Conservation (phyloP, 2,113 vertebrate genomes). For the Platysteira castanea region DNA sequence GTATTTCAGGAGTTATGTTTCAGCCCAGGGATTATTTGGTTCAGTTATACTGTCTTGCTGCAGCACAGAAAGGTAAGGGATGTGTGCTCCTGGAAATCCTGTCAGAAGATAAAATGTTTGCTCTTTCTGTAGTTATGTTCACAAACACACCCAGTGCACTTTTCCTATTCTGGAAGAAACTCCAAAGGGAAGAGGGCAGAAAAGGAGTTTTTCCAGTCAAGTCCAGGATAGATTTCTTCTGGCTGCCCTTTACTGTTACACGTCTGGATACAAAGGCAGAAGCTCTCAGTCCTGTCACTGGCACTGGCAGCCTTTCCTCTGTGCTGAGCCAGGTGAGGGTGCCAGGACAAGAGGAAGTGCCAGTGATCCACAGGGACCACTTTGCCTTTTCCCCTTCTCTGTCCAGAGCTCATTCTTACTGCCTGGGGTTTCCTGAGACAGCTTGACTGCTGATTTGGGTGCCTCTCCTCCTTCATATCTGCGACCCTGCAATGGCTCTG, state of each 20-base stretch:
- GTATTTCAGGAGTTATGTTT: background rate
- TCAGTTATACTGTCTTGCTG: background rate
- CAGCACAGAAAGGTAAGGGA: background rate
- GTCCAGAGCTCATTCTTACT: rapidly evolving
- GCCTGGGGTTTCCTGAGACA: background rate
- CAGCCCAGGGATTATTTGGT: background rate
- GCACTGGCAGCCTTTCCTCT: background rate
- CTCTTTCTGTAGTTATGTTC: background rate
- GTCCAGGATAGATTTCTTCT: background rate
- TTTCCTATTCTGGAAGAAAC: background rate
- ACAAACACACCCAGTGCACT: background rate
- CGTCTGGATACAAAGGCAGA: background rate
- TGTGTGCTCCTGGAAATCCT: background rate
- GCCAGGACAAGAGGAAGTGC: background rate
- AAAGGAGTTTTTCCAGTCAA: background rate
- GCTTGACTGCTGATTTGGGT: background rate
- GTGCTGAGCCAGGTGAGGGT: background rate
- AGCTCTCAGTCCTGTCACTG: background rate
- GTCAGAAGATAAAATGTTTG: rapidly evolving
- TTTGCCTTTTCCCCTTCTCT: background rate
- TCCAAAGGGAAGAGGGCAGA: background rate
- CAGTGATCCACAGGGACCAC: rapidly evolving
- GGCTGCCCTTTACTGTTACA: rapidly evolving
- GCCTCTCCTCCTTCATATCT: rapidly evolving
- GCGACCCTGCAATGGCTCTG: background rate